Evolutionary conservation across 2,797 vertebrate genomes (phyloP), one percentile per base, ranked within the genome.

Genomic region (Morus bassanus): DNA sequence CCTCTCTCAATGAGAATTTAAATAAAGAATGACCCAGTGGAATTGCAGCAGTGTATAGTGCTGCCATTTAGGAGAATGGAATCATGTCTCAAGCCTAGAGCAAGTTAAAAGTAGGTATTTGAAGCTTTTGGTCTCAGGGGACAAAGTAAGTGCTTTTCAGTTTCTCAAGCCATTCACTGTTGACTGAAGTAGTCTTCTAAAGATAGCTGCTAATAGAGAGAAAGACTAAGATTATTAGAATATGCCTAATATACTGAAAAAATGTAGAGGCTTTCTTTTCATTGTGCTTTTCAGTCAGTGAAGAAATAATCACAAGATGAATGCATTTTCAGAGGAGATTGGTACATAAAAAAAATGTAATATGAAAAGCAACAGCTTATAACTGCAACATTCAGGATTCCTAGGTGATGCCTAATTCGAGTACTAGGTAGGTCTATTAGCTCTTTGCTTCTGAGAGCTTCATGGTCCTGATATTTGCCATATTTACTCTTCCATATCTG

Each of bases 1-100:
- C 72, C 85, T 85, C 87, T 69, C 93, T 74, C 97, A 91, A 96
- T 45, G 95, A 95, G 87, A 90, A 96, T 96, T 95, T 97, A 68
- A 96, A 94, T 97, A 90, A 88, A 76, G 93, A 84, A 97, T 97
- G 91, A 97, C 91, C 92, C 95, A 64, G 82, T 86, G 91, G 96
- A 89, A 95, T 96, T 92, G 81, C 85, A 88, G 87, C 61, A 91
- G 41, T 70, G 73, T 57, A 41, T 89, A 79, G 65, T 67, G 76
- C 87, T 86, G 89, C 91, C 19, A 23, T 92, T 96, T 41, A 86
- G 82, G 64, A 96, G 91, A 86, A 89, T 48, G 63, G 88, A 94
- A 77, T 96, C 28, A n/a, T 78, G 79, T 92, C 89, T 84, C 76
- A 84, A 86, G 79, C 92, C 54, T 53, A 69, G 37, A 88, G 79